Evolutionary conservation across 1,140 invertebrate genomes (phyloP).

Genomic region (Rhyacophila brunnea): DNA sequence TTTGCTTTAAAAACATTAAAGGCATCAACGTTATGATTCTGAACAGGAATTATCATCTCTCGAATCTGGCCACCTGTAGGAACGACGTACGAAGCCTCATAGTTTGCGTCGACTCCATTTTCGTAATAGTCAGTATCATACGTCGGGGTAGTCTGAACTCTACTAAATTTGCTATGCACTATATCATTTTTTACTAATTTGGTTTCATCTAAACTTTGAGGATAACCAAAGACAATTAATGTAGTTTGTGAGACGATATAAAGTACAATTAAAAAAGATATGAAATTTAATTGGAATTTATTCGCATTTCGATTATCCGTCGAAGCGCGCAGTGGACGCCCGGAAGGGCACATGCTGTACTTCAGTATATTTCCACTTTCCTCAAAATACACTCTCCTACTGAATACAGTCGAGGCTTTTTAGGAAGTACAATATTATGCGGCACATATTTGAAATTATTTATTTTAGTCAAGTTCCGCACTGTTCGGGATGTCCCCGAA

Average conservation of each 20-base stretch:
- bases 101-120: constrained; percentile 16
- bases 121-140: constrained; percentile 31
- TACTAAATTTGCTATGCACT: background rate
- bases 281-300: background rate
- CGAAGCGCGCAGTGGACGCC: constrained; percentile 30
- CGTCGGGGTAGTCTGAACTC: constrained; percentile 20
- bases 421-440: too few species aligned
- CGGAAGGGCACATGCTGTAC: constrained; percentile 33
- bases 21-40: background rate
- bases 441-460: too few species aligned
- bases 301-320: constrained; percentile 13
- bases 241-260: background rate
- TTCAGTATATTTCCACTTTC: background rate
- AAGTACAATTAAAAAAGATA: background rate
- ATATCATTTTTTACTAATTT: background rate
- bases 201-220: background rate
- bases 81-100: constrained; percentile 9
- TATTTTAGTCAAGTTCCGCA: too few species aligned
- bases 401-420: too few species aligned
- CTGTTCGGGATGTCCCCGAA: too few species aligned
- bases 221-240: background rate
- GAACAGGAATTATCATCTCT: constrained; percentile 10
- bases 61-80: constrained; percentile 13
- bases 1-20: constrained; percentile 3
- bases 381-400: too few species aligned